Percentiles rank a stretch among this genome's conserved stretches.
phyloP scores from a whole-genome alignment of 2,113 vertebrate genomes.

The Martes martes region DNA sequence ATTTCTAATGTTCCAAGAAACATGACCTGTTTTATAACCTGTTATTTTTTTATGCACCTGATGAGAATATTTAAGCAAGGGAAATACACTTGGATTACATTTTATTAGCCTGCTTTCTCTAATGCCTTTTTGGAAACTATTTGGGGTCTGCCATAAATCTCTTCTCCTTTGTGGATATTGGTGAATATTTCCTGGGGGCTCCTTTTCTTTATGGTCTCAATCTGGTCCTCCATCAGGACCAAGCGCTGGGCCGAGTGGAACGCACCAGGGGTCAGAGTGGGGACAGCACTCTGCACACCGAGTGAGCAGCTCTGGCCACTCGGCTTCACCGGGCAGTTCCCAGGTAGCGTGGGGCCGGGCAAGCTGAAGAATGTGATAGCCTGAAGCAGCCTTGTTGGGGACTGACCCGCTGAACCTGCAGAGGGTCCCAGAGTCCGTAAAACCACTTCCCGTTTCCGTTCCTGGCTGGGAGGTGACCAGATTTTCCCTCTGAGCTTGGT shows the following conservation, averaged over 20 bases:
- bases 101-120: conserved; percentile 65
- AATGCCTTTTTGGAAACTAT: conserved; percentile 64
- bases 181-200: conserved; percentile 49
- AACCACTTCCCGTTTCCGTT: background rate
- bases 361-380: background rate
- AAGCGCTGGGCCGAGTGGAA: conserved; percentile 39
- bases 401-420: background rate
- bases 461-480: background rate
- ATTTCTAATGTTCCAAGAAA: conserved; percentile 54
- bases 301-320: background rate
- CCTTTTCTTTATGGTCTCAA: background rate
- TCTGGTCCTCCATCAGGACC: background rate
- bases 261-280: background rate
- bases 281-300: background rate
- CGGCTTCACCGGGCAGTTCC: background rate
- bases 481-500: background rate
- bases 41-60: conserved; percentile 56
- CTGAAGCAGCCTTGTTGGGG: background rate
- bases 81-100: conserved; percentile 56
- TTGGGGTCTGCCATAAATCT: conserved; percentile 36
- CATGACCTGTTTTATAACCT: background rate
- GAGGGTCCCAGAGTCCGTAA: background rate
- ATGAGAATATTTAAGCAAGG: conserved; percentile 64
- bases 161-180: conserved; percentile 50
- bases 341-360: background rate